Conservation (phyloP, 2,797 vertebrate genomes). For the Scolopax rusticola region DNA sequence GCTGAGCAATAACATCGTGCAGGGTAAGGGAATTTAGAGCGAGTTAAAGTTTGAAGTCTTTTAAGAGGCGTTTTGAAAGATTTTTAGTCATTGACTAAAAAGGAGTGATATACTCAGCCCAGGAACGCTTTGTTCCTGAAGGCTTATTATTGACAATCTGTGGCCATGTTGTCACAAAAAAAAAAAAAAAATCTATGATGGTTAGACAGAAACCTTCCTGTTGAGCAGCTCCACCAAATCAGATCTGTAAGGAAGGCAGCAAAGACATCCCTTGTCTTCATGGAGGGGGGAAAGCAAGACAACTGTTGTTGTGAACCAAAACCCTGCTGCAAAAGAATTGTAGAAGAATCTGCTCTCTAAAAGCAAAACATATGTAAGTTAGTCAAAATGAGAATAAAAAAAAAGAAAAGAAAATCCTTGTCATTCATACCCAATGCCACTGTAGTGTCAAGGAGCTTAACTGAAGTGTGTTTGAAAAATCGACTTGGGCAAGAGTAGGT, state of each 20-base stretch:
- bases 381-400: not conserved
- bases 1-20: conserved; percentile 39
- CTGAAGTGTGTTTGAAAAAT: not conserved
- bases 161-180: not conserved
- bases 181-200: not conserved
- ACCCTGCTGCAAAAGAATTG: not conserved
- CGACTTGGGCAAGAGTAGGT: not conserved
- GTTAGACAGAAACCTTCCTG: not conserved
- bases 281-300: not conserved
- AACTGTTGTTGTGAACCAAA: not conserved
- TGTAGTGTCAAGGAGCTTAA: not conserved
- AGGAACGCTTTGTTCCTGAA: not conserved
- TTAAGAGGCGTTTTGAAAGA: not conserved
- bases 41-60: conserved; percentile 22
- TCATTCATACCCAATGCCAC: not conserved
- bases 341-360: not conserved
- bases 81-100: conserved; percentile 53
- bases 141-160: not conserved
- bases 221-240: not conserved
- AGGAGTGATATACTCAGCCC: conserved; percentile 6
- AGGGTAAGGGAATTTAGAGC: not conserved
- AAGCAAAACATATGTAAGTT: not conserved
- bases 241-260: not conserved
- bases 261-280: not conserved
- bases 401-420: not conserved